phyloP scores from a whole-genome alignment of 92 coral and sea anemone species.

The Micromussa lordhowensis region DNA sequence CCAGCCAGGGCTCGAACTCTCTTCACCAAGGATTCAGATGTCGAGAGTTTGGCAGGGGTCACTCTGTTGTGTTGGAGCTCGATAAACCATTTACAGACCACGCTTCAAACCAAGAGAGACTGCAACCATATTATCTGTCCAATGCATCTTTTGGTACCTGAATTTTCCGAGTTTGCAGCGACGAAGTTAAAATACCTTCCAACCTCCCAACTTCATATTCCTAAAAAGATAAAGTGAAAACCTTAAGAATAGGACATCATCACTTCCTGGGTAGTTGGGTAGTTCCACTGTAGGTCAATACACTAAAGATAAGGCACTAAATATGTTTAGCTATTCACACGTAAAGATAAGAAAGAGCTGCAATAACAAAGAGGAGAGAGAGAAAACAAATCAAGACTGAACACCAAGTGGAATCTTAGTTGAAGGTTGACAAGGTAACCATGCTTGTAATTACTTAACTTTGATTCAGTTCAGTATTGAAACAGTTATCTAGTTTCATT shows the following conservation, averaged over 20 bases:
- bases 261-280: no score
- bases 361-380: no score
- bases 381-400: neutral
- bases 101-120: neutral
- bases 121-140: neutral
- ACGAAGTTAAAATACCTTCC: constrained; percentile 73
- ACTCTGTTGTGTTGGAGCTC: neutral
- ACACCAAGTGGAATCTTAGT: neutral
- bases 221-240: constrained; percentile 40
- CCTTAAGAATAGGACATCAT: no score
- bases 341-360: no score
- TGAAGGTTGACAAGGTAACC: neutral
- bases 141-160: constrained; percentile 33
- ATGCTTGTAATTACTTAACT: no score
- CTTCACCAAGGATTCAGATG: neutral
- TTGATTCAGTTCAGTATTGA: no score
- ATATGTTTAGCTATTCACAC: no score
- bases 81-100: neutral
- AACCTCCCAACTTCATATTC: constrained; percentile 80
- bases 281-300: no score
- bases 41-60: neutral
- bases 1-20: neutral
- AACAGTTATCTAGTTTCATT: no score
- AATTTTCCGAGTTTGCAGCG: constrained; percentile 48
- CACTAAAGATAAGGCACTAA: no score